Conservation (phyloP, 2,888 invertebrate genomes). For the Pammene fasciana region DNA sequence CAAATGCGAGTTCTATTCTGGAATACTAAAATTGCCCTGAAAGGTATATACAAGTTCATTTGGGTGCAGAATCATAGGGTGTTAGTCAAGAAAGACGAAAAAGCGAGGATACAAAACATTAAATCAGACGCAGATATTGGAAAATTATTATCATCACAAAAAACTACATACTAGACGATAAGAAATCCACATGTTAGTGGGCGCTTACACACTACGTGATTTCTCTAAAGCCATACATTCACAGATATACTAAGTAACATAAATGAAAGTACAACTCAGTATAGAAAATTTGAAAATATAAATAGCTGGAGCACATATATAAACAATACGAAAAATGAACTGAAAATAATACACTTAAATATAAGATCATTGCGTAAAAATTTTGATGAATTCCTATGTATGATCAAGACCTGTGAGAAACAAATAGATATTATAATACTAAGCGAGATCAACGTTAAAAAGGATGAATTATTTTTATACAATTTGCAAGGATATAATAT, state of each 20-base stretch:
- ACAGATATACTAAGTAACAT: too few species aligned
- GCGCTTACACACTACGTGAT: conserved; percentile 4
- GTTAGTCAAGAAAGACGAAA: conserved; percentile 7
- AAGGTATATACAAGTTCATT: too few species aligned
- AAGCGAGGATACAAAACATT: not conserved
- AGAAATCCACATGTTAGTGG: not conserved
- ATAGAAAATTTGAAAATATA: too few species aligned
- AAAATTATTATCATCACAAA: not conserved
- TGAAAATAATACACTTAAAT: conserved; percentile 10
- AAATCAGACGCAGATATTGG: conserved; percentile 1
- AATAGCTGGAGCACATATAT: not conserved
- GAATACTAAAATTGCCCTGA: conserved; percentile 3
- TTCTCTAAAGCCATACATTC: conserved; percentile 4
- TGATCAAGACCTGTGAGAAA: not conserved
- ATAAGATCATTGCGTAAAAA: conserved; percentile 4
- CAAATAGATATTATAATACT: not conserved
- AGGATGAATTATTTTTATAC: not conserved
- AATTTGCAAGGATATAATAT: conserved; percentile 3
- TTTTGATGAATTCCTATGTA: not conserved
- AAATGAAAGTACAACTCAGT: not conserved
- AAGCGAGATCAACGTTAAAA: conserved; percentile 6
- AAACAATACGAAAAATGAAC: conserved; percentile 1
- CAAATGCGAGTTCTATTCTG: not conserved
- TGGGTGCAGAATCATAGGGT: not conserved
- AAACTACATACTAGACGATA: not conserved